phyloP scores from a whole-genome alignment of 1,140 invertebrate genomes.

The Ceratitis capitata region DNA sequence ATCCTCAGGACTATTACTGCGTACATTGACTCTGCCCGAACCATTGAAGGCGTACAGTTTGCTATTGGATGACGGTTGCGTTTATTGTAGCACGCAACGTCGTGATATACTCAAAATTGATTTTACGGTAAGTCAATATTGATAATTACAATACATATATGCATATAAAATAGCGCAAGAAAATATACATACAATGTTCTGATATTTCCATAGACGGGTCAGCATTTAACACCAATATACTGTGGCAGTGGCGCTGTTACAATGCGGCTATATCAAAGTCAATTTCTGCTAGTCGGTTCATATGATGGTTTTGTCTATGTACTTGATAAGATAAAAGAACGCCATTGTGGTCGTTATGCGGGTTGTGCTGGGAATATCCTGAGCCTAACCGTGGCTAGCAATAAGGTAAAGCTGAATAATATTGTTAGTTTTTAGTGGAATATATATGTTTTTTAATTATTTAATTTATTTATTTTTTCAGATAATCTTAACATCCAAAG shows the following conservation, averaged over 20 bases:
- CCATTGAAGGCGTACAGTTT: constrained; percentile 75
- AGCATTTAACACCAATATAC: constrained; percentile 67
- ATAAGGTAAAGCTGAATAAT: constrained; percentile 68
- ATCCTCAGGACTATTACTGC: constrained; percentile 70
- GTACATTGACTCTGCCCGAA: constrained; percentile 70
- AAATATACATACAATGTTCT: not conserved
- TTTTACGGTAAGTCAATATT: constrained; percentile 69
- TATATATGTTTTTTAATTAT: not conserved
- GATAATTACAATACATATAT: constrained; percentile 30
- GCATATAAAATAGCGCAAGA: not conserved
- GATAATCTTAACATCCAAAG: constrained; percentile 60
- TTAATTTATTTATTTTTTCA: constrained; percentile 41
- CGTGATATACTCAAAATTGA: constrained; percentile 75
- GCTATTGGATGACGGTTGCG: constrained; percentile 71
- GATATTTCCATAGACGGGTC: constrained; percentile 67
- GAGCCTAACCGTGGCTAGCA: constrained; percentile 71
- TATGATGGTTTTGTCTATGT: constrained; percentile 78
- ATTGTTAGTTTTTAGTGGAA: not conserved
- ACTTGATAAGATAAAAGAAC: constrained; percentile 67
- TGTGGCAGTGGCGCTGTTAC: constrained; percentile 76
- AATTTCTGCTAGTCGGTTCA: constrained; percentile 73
- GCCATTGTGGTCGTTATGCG: constrained; percentile 67
- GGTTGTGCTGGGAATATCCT: constrained; percentile 75
- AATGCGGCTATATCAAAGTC: constrained; percentile 69
- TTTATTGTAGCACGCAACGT: constrained; percentile 76